Evolutionary conservation across 2,113 vertebrate genomes (phyloP).

Genomic region (Lasiurus borealis): DNA sequence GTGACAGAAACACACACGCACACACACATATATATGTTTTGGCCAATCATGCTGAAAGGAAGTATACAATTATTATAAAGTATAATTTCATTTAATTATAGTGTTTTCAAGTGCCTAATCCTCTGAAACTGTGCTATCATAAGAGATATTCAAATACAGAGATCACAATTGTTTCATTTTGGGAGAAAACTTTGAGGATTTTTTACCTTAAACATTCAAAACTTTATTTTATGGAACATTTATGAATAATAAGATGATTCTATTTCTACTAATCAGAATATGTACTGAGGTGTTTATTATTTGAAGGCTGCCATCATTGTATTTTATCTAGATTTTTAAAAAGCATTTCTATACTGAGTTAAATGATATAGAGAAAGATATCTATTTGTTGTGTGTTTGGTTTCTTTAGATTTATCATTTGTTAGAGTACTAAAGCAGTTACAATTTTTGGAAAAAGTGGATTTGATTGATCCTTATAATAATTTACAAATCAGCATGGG

Average conservation of each 20-base stretch:
- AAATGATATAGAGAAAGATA: background rate
- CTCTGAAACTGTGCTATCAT: background rate
- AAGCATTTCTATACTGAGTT: background rate
- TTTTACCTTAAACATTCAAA: constrained; percentile 26
- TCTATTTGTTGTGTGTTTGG: background rate
- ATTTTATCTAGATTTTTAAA: background rate
- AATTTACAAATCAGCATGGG: background rate
- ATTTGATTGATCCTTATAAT: background rate
- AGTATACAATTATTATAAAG: background rate
- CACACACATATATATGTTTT: background rate
- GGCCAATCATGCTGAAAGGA: background rate
- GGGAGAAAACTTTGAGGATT: background rate
- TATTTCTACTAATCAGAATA: background rate
- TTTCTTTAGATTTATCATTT: constrained; percentile 16
- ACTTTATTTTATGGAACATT: background rate
- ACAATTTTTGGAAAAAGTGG: background rate
- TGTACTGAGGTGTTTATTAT: background rate
- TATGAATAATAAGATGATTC: background rate
- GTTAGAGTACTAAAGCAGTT: background rate
- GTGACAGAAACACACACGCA: background rate
- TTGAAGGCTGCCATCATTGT: background rate
- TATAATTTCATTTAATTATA: background rate
- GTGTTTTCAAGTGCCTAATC: background rate
- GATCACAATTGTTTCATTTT: background rate
- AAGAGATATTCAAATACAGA: background rate